Conservation (phyloP, 2,113 vertebrate species). For the Boulengeromyrus knoepffleri region DNA sequence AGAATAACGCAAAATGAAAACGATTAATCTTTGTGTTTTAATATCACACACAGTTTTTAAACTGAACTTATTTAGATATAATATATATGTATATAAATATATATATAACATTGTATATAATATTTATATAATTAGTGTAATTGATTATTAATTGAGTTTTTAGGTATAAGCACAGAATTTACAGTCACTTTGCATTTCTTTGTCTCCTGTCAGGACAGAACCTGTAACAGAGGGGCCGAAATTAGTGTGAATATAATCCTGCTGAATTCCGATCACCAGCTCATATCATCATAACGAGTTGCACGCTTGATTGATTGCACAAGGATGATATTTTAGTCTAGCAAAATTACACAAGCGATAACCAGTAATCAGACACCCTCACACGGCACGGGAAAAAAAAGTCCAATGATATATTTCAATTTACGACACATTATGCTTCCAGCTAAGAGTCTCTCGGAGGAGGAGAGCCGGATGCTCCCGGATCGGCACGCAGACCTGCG, state of each 20-base stretch:
- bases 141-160: neutral
- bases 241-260: constrained; percentile 4
- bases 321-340: constrained; percentile 17
- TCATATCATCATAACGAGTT: constrained; percentile 20
- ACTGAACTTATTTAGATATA: neutral
- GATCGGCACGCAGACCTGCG: neutral
- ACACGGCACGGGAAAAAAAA: constrained; percentile 20
- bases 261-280: constrained; percentile 11
- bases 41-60: neutral
- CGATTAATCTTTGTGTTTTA: neutral
- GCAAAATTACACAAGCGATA: constrained; percentile 34
- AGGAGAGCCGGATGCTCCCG: neutral
- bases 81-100: neutral
- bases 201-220: neutral
- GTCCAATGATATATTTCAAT: constrained; percentile 20
- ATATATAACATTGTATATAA: neutral
- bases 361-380: constrained; percentile 14
- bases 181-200: neutral
- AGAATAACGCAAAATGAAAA: neutral
- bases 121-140: neutral
- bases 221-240: neutral
- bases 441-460: neutral
- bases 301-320: constrained; percentile 21
- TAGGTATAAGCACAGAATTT: neutral
- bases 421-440: constrained; percentile 8